These are phyloP conservation scores for Pachydiplax longipennis DNA, from an alignment of 2,888 invertebrate species.

Conservation along the genomic window DNA sequence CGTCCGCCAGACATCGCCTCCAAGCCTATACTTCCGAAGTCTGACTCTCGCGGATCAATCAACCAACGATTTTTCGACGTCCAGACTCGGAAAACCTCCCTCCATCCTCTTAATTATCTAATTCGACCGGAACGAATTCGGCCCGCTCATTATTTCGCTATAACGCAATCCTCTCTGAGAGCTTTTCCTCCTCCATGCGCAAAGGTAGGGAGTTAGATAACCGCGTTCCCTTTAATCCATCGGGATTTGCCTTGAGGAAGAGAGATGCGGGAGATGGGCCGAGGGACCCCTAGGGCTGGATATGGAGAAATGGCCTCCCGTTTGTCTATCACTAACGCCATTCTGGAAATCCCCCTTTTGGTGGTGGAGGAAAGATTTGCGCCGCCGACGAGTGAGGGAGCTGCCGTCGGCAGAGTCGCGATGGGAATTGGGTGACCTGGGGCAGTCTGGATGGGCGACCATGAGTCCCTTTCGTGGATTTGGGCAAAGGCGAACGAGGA, in stretches of 20 bases:
- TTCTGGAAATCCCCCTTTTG: not conserved
- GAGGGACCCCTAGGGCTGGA: not conserved
- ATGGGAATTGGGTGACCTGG: not conserved
- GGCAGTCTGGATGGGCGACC: not conserved
- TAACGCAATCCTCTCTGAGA: not conserved
- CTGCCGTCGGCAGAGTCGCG: not conserved
- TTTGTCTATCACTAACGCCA: not conserved
- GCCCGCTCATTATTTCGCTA: not conserved
- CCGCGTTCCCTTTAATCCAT: not conserved
- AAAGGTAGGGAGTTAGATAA: not conserved
- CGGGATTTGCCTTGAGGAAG: not conserved
- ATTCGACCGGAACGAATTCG: not conserved
- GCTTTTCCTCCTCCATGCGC: not conserved
- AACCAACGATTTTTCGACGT: not conserved
- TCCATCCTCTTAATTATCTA: not conserved
- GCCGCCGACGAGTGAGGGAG: not conserved
- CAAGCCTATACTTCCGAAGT: no score
- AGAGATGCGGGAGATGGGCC: not conserved
- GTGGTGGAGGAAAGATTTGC: not conserved
- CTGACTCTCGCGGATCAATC: not conserved
- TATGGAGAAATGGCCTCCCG: not conserved
- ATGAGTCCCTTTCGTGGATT: not conserved
- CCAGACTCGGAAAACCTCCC: not conserved
- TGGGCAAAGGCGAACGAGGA: conserved; percentile 28
- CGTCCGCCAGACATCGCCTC: no score